These are phyloP conservation scores for Indicator maculatus DNA, from an alignment of 2,113 vertebrate genomes.

Conservation along the genomic window DNA sequence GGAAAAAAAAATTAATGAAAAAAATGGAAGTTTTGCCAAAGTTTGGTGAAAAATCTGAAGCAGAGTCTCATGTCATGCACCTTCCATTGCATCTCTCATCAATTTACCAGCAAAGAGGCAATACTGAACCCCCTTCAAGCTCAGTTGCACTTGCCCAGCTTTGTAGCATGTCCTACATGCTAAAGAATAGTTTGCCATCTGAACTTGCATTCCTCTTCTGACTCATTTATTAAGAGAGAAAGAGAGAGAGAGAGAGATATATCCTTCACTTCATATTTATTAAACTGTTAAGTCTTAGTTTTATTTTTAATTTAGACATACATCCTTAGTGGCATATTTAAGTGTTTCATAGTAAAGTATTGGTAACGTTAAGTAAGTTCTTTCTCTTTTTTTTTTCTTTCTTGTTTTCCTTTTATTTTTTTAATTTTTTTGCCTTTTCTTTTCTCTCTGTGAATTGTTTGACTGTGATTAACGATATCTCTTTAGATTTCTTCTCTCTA, in stretches of 20 bases:
- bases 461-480: slow-evolving; percentile 98
- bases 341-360: slow-evolving; percentile 90
- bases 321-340: slow-evolving; percentile 85
- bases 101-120: slow-evolving; percentile 44
- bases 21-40: neutral
- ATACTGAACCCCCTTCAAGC: neutral
- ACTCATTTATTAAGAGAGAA: slow-evolving; percentile 69
- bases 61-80: slow-evolving; percentile 9
- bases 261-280: slow-evolving; percentile 78
- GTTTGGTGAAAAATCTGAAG: slow-evolving; percentile 4
- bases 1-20: neutral
- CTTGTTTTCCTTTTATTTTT: slow-evolving; percentile 73
- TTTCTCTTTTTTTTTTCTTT: slow-evolving; percentile 75
- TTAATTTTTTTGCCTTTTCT: slow-evolving; percentile 71
- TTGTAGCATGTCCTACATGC: slow-evolving; percentile 75
- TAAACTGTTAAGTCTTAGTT: slow-evolving; percentile 87
- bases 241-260: neutral
- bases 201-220: slow-evolving; percentile 78
- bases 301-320: slow-evolving; percentile 83
- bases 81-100: slow-evolving; percentile 24
- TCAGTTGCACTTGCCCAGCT: slow-evolving; percentile 44
- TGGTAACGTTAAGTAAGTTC: slow-evolving; percentile 95
- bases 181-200: slow-evolving; percentile 98
- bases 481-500: slow-evolving; percentile 98
- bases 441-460: slow-evolving; percentile 93